A percentile compares a stretch with the other conserved stretches of the same genome.
phyloP scores from a whole-genome alignment of 2,113 vertebrate species.

The Xenus cinereus region DNA sequence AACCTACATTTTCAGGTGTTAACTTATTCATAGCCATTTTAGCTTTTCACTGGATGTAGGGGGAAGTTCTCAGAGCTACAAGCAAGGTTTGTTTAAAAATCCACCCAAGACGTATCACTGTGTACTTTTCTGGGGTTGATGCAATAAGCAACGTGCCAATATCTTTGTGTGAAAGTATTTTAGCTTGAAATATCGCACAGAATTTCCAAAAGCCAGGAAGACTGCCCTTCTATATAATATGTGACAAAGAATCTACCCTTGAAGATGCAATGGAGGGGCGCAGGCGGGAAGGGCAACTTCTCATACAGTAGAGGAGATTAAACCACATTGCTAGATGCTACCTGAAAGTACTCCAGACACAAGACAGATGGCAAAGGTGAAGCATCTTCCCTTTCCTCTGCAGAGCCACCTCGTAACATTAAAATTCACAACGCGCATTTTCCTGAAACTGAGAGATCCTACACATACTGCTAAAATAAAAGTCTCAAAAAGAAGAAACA shows the following conservation, averaged over 20 bases:
- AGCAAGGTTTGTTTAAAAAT: constrained; percentile 12
- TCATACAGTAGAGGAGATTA: not conserved
- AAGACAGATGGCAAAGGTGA: constrained; percentile 12
- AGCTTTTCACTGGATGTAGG: not conserved
- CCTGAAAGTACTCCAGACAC: not conserved
- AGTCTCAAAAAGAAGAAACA: not conserved
- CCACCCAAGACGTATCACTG: not conserved
- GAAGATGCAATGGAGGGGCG: not conserved
- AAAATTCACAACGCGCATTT: not conserved
- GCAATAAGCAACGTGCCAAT: not conserved
- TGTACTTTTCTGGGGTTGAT: not conserved
- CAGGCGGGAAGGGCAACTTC: not conserved
- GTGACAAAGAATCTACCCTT: not conserved
- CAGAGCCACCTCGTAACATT: not conserved
- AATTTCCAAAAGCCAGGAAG: not conserved
- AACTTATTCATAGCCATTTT: not conserved
- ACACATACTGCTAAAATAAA: not conserved
- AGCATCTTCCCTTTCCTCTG: not conserved
- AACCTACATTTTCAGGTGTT: constrained; percentile 16
- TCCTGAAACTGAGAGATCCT: not conserved
- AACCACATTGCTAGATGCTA: not conserved
- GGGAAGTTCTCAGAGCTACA: not conserved
- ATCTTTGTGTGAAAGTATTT: not conserved
- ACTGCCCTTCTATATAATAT: not conserved
- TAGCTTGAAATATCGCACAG: not conserved